Percentiles rank a stretch among this genome's conserved stretches.
Conservation (phyloP, 1,140 invertebrate species). For the Rhynchophorus ferrugineus region DNA sequence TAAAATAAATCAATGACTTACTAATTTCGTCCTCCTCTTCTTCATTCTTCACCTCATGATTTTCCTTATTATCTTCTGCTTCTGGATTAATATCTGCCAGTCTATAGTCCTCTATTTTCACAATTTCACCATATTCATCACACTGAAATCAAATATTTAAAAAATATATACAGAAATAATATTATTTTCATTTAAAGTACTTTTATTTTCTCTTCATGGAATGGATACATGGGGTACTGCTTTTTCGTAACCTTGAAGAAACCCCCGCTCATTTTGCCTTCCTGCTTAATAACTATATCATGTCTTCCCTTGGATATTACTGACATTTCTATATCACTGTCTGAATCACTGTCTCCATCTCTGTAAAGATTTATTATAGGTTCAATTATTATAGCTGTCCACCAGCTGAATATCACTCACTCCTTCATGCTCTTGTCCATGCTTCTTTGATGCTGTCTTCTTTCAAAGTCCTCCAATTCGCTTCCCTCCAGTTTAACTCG, state of each 20-base stretch:
- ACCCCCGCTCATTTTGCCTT: constrained; percentile 57
- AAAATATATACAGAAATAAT: neutral
- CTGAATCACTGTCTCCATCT: constrained; percentile 76
- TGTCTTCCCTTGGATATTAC: constrained; percentile 70
- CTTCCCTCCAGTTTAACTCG: constrained; percentile 78
- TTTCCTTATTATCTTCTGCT: constrained; percentile 68
- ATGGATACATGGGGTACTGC: constrained; percentile 95
- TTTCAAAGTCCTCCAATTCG: constrained; percentile 86
- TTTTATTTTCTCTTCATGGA: constrained; percentile 85
- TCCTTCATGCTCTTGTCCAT: constrained; percentile 45
- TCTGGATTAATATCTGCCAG: constrained; percentile 55
- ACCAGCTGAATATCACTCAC: constrained; percentile 39
- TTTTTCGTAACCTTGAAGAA: constrained; percentile 92
- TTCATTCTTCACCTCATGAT: constrained; percentile 55
- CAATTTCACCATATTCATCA: constrained; percentile 94
- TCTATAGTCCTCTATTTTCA: constrained; percentile 81
- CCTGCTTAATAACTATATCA: constrained; percentile 82
- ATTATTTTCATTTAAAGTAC: neutral
- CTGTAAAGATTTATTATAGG: too few species aligned
- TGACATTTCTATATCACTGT: constrained; percentile 77
- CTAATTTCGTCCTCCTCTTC: constrained; percentile 33
- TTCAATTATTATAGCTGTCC: too few species aligned
- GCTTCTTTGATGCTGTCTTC: constrained; percentile 53
- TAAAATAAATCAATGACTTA: constrained; percentile 17
- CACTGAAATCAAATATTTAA: constrained; percentile 37